A percentile compares a stretch with the other conserved stretches of the same genome.
These are phyloP conservation scores for Galago senegalensis DNA, from an alignment of 2,797 vertebrate genomes.

Conservation along the genomic window DNA sequence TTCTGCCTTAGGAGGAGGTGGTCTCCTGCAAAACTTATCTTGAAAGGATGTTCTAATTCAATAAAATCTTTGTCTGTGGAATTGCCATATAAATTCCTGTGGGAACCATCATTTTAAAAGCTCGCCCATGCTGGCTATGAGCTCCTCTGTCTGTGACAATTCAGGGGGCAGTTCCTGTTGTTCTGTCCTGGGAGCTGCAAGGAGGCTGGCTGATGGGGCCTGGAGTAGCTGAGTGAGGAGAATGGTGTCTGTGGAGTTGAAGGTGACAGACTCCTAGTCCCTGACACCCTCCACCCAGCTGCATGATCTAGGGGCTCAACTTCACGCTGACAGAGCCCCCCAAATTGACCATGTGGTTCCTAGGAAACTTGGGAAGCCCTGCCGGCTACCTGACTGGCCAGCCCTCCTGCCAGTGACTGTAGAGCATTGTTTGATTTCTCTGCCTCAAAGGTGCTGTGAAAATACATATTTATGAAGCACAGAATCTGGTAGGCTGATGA, in stretches of 20 bases:
- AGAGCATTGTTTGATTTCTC: constrained; percentile 7
- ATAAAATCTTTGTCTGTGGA: neutral
- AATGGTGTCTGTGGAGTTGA: neutral
- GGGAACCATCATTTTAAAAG: neutral
- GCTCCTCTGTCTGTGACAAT: neutral
- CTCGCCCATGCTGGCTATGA: no score
- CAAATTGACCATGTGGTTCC: neutral
- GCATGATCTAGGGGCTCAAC: neutral
- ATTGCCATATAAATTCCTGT: neutral
- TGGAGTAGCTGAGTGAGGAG: no score
- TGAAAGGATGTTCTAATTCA: neutral
- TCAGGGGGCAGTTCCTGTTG: neutral
- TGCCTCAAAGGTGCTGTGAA: neutral
- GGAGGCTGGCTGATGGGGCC: rapidly evolving
- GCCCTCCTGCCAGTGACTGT: neutral
- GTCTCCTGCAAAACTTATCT: neutral
- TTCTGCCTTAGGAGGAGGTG: neutral
- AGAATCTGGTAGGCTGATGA: neutral
- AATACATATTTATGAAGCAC: neutral
- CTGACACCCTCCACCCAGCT: no score
- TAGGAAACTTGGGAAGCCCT: neutral
- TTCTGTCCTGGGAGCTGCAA: neutral
- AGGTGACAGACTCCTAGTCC: neutral
- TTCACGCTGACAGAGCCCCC: neutral
- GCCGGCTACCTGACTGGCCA: neutral